phyloP scores from a whole-genome alignment of 2,113 vertebrate genomes.

The Cygnus buccinator region DNA sequence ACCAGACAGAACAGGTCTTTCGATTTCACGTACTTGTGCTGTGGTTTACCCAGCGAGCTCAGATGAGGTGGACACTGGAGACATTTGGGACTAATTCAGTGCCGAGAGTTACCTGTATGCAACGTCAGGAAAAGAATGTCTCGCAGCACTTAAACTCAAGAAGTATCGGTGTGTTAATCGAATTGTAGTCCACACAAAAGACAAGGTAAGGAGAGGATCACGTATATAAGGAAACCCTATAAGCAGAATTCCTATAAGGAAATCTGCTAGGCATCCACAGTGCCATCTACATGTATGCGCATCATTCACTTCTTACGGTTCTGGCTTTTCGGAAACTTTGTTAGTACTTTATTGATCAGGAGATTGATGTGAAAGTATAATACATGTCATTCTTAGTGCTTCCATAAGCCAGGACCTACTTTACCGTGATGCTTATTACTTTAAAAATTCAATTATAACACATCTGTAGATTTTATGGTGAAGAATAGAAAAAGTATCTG shows the following conservation, averaged over 20 bases:
- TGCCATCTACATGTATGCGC: too few species aligned
- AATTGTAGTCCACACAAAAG: not conserved
- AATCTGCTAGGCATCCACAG: not conserved
- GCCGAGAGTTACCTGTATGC: not conserved
- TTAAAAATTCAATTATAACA: not conserved
- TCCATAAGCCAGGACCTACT: not conserved
- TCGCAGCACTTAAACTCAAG: not conserved
- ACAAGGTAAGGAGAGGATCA: not conserved
- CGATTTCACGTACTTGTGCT: not conserved
- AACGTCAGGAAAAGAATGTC: fast-evolving
- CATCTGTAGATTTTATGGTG: not conserved
- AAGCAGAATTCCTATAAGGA: not conserved
- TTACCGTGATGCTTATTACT: not conserved
- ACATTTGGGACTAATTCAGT: not conserved
- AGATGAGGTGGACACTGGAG: not conserved
- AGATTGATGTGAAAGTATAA: not conserved
- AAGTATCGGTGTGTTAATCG: not conserved
- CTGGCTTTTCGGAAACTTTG: not conserved
- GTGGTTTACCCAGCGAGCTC: not conserved
- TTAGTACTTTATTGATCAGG: not conserved
- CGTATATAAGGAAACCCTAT: too few species aligned
- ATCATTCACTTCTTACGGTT: not conserved
- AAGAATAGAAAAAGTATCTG: not conserved
- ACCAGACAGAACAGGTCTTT: not conserved
- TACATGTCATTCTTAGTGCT: not conserved